Evolutionary conservation across 2,113 vertebrate genomes (phyloP).

Genomic region (Hypocryptadius cinnamomeus): DNA sequence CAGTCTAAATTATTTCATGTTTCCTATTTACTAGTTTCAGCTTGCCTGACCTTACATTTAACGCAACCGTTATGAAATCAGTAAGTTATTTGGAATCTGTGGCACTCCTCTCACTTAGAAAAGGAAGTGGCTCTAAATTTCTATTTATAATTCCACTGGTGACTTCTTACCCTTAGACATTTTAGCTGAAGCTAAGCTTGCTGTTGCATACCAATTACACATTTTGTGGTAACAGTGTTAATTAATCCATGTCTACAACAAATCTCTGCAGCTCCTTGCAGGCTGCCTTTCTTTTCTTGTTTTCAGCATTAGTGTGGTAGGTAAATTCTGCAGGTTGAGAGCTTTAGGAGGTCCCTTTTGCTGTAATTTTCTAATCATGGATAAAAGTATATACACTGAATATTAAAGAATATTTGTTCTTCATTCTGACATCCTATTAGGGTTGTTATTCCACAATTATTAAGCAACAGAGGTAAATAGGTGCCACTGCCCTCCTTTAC

Average conservation of each 20-base stretch:
- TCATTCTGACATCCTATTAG: not conserved
- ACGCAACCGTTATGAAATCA: not conserved
- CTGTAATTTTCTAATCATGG: not conserved
- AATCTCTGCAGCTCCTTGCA: not conserved
- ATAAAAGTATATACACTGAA: not conserved
- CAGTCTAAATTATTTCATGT: not conserved
- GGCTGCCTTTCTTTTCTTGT: not conserved
- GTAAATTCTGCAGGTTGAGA: not conserved
- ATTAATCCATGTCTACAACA: not conserved
- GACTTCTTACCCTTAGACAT: not conserved
- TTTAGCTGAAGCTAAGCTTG: not conserved
- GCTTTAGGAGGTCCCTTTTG: not conserved
- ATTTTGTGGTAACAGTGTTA: not conserved
- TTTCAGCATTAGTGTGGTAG: not conserved
- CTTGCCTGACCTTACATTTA: not conserved
- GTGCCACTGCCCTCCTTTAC: not conserved
- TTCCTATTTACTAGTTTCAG: not conserved
- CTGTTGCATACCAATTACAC: not conserved
- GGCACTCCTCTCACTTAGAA: not conserved
- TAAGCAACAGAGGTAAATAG: not conserved
- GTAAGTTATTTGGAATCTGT: not conserved
- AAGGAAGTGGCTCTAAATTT: not conserved
- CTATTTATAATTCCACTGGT: not conserved
- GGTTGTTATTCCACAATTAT: not conserved
- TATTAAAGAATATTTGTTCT: not conserved